Base-by-base conservation (phyloP, 2,797 vertebrate genomes). In the Phyllotis vaccarum region DNA sequence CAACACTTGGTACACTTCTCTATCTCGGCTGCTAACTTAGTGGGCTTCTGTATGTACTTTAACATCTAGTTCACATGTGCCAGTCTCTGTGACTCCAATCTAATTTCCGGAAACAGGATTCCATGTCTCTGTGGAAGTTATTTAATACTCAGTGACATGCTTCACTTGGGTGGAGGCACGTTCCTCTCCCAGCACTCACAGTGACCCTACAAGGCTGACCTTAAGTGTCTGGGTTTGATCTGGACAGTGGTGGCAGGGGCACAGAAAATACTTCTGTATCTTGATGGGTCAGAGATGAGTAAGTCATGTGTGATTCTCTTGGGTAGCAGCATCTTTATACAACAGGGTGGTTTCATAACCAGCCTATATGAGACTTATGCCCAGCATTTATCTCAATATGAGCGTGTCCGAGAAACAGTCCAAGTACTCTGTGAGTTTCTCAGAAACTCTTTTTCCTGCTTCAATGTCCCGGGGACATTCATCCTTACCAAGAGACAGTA, bases 361-460 rank as follows among this genome's bases (percentile, higher is more conserved):
- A 72, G 2, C 11, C 29, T 29, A 1, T 5, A 54, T 24, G 46
- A 56, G 34, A 17, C 46, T 7, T 43, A 46, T 2, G 70, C 79
- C 13, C 72, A 9, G 34, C 24, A n/a, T 0, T 0, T 0, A 3
- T 0, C 81, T 66, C 31, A 0, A 7, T 49, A 14, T 21, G 22
- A 66, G 43, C 0, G 31, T 10, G 24, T 14, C 54, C 89, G n/a
- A 3, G 54, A 60, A n/a, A 37, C 31, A 3, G 49, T 31, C 37
- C 75, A 6, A 54, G 83, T 0, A 37, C 43, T 17, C 27, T 21
- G 40, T 0, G 24, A 43, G 43, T 17, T 81, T 78, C 86, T 82
- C 14, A 56, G 37, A 29, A 64, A 12, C 8, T n/a, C 16, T 6
- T 52, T 82, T 64, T 49, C n/a, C 43, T 87, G 78, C 52, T 60